Evolutionary conservation across 1,140 invertebrate species (phyloP).

Genomic region (Phocides pigmalion): DNA sequence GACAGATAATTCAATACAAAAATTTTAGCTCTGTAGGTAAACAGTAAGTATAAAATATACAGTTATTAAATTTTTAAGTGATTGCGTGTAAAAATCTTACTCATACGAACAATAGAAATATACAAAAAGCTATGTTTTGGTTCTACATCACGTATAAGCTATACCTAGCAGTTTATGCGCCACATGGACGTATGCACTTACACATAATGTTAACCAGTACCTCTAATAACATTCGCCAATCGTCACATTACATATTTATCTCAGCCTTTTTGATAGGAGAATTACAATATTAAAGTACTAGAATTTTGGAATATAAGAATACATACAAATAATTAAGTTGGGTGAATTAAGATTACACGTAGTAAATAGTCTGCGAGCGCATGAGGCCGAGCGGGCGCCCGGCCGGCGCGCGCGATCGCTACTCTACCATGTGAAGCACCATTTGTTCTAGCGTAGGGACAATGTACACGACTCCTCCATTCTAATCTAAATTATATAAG

Average conservation of each 20-base stretch:
- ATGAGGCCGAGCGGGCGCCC: constrained; percentile 35
- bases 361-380: constrained; percentile 51
- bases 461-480: constrained; percentile 78
- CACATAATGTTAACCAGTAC: constrained; percentile 56
- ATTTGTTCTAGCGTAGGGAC: constrained; percentile 83
- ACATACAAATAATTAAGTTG: constrained; percentile 67
- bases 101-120: constrained; percentile 75
- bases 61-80: constrained; percentile 66
- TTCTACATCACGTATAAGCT: constrained; percentile 66
- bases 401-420: constrained; percentile 50
- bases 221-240: constrained; percentile 68
- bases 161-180: constrained; percentile 36
- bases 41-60: constrained; percentile 74
- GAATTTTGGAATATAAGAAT: constrained; percentile 79
- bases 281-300: constrained; percentile 63
- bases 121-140: constrained; percentile 76
- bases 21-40: constrained; percentile 61
- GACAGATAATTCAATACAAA: constrained; percentile 51
- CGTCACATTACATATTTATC: constrained; percentile 72
- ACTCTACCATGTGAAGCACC: constrained; percentile 81
- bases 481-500: constrained; percentile 76
- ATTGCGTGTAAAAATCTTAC: constrained; percentile 74
- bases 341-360: constrained; percentile 76
- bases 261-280: constrained; percentile 83
- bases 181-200: constrained; percentile 37